Evolutionary conservation across 2,113 vertebrate species (phyloP), one percentile per base, ranked within the genome.

Genomic region (Cathartes aura): DNA sequence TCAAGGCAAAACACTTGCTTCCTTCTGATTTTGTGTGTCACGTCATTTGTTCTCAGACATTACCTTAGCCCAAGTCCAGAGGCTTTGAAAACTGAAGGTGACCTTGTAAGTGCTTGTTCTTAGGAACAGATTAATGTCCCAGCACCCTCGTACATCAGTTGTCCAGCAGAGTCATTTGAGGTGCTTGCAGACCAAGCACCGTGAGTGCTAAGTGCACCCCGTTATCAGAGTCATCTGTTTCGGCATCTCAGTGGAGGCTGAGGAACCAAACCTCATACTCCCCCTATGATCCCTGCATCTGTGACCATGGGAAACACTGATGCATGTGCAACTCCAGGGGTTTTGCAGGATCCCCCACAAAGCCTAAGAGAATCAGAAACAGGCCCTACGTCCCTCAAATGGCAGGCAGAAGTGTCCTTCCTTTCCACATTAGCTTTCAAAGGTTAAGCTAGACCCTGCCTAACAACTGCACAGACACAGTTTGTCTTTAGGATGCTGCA

Each of bases 1-100:
- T 90, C 67, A 95, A 55, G 89, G 80, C 32, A 82, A 93, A 96
- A 74, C 64, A 86, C 36, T 66, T 52, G 38, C 82, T 95, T 78
- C 53, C 40, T 60, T 92, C 81, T 82, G 30, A 70, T 47, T 62
- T 87, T 93, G 45, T 70, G 10, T 67, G 19, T 43, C 19, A 23
- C 47, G 36, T 36, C 26, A 40, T 68, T 94, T 86, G 47, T 87
- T 96, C 74, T 90, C 21, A 70, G 52, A 48, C 5, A 1, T 40
- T 81, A 34, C 42, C 42, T 68, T 75, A 87, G 45, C 38, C n/a
- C 20, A 72, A 66, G n/a, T 42, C 60, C 29, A 81, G 55, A 92
- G 29, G n/a, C 68, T 94, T 76, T 79, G 75, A 91, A 87, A 66
- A 79, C 67, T 60, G 62, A 93, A 92, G 34, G 70, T 95, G 53